Conservation (phyloP, 2,113 vertebrate genomes). For the Kryptolebias marmoratus region DNA sequence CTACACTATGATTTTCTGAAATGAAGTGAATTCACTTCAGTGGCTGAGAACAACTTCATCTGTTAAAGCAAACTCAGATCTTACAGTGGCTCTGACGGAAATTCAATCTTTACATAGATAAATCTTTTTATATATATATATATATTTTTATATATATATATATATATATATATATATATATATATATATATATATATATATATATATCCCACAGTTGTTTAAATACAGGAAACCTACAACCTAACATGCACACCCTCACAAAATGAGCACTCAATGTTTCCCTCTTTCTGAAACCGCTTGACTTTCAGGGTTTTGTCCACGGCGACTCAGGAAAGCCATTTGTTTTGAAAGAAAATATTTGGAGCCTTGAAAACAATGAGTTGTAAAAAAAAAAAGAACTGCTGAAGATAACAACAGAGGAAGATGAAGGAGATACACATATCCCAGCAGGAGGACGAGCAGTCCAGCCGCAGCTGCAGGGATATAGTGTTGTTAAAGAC, state of each 20-base stretch:
- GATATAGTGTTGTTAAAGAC: constrained; percentile 27
- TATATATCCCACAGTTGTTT: too few species aligned
- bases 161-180: too few species aligned
- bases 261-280: constrained; percentile 18
- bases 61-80: constrained; percentile 14
- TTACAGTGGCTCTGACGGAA: constrained; percentile 10
- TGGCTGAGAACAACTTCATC: constrained; percentile 35
- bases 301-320: constrained; percentile 36
- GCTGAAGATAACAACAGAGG: constrained; percentile 53
- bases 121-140: too few species aligned
- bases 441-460: constrained; percentile 54
- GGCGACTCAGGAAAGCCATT: constrained; percentile 27
- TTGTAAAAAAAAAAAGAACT: constrained; percentile 40
- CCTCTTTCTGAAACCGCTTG: constrained; percentile 38
- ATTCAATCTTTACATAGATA: not conserved
- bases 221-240: not conserved
- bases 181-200: too few species aligned
- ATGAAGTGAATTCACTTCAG: constrained; percentile 36
- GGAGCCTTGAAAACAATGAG: constrained; percentile 69
- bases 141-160: too few species aligned
- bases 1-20: constrained; percentile 31
- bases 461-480: constrained; percentile 41
- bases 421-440: constrained; percentile 49
- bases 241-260: constrained; percentile 5
- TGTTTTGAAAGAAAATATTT: constrained; percentile 70